Base-by-base conservation (phyloP, 2,888 invertebrate species). In the Pristionchus japonicus region DNA sequence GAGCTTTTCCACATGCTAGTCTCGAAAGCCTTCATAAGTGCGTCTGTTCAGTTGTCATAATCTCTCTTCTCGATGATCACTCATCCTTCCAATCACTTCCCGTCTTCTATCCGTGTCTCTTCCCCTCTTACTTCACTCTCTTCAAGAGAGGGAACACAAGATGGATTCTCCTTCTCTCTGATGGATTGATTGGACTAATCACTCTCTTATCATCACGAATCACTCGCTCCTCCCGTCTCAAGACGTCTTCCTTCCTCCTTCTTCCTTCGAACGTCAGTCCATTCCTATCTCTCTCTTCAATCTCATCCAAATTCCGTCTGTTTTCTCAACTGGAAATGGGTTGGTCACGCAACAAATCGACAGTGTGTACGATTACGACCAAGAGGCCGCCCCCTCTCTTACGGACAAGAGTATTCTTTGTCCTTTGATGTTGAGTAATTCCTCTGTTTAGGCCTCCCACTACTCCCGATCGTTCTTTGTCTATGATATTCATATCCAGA, bases 271-370 rank as follows among this genome's bases (percentile, higher is more conserved):
- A 80, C 47, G 43, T 80, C 47, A 47, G 27, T 49, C 49, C 80
- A 37, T 40, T 80, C 80, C 27, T 80, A 31, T 80, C 80, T 49
- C 40, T 47, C 80, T 80, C 80, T 80, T 49, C 74, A 74, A 74
- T 74, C 74, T 74, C 74, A 74, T 74, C 74, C 20, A 9, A 37
- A 74, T 74, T 74, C 74, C 74, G 20, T 74, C 74, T 74, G 74
- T 74, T 74, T 74, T 74, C 40, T 40, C 74, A 2, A 74, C 74
- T 74, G 74, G 74, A 74, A 70, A 40, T 40, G 37, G 34, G 20
- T 17, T 74, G 74, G 74, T 40, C 74, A 74, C 74, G 74, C 74
- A 74, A 74, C 74, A 40, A 80, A 27, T 49, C 27, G 80, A 49
- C 13, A 43, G 77, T 34, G 70, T 34, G 70, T 43, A 43, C 43